Base-by-base conservation (phyloP, 92 coral and sea anemone genomes). In the Palythoa grandiflora region DNA sequence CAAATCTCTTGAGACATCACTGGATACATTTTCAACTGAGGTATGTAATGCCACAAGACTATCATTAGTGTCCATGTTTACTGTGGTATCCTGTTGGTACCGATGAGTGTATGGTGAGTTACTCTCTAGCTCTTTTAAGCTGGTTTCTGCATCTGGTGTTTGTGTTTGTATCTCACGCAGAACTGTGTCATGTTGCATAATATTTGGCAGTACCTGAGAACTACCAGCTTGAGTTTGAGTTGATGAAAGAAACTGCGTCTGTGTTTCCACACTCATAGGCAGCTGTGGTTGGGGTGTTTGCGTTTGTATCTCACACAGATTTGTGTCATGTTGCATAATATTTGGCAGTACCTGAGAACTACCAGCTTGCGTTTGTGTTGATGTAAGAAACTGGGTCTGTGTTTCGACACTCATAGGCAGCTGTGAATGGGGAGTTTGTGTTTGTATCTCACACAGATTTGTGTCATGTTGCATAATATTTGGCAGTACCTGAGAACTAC, bases 81-180 rank as follows among this genome's bases (percentile, higher is more conserved):
- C 60, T 48, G 73, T 44, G 39, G 12, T 81, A 38, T 20, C 55
- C 14, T 20, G 40, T 68, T 44, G 37, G 65, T 17, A 40, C 19
- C 65, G 60, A 9, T 50, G 74, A 63, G 14, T 3, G n/a, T 44
- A n/a, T 47, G 15, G 84, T 38, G 39, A 14, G 39, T 35, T 21
- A 50, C 28, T 51, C 2, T 17, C 20, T 14, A 28, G 19, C 19
- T 17, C 75, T 63, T 44, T 65, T 16, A 74, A 66, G 19, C 39
- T 20, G 5, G 40, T 6, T 5, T 48, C 75, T 11, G 19, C 7
- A 48, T 81, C 48, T 6, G 47, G n/a, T 65, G 86, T 68, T 44
- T 81, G 86, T n/a, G 86, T 81, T 71, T 81, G 47, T 81, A 66
- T 81, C 75, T 81, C 86, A 40, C 75, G 66, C 44, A 51, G 2